These are phyloP conservation scores for Mnemiopsis leidyi DNA, from an alignment of 37 sponge, comb jelly and placozoan genomes.

Conservation along the genomic window DNA sequence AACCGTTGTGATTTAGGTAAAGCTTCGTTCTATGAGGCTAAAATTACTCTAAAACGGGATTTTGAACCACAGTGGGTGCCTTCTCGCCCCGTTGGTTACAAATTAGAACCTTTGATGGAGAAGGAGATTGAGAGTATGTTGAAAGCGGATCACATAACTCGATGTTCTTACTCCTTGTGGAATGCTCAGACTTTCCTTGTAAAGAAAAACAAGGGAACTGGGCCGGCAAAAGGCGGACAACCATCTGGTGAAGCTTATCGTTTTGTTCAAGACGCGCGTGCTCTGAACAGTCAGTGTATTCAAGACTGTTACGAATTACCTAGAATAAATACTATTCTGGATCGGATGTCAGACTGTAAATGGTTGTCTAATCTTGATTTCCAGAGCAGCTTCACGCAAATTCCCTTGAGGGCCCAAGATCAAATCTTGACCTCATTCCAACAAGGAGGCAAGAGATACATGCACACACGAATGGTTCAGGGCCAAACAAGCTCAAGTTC, in stretches of 20 bases:
- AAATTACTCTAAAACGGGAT: neutral
- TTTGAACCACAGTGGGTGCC: conserved; percentile 38
- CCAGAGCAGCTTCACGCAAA: neutral
- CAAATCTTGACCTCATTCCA: neutral
- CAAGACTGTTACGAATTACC: conserved; percentile 41
- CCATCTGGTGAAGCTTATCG: no score
- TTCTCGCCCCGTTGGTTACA: conserved; percentile 26
- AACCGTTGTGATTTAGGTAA: conserved; percentile 2
- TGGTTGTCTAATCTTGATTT: conserved; percentile 44
- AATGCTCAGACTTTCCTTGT: neutral
- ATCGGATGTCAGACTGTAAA: conserved; percentile 52
- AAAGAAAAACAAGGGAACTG: conserved; percentile 9
- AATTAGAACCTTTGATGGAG: neutral
- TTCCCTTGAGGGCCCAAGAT: neutral
- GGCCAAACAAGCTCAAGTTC: conserved; percentile 4
- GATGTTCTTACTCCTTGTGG: conserved; percentile 32
- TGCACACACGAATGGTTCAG: neutral
- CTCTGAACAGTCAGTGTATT: neutral
- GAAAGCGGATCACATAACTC: neutral
- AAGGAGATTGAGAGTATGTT: conserved; percentile 39
- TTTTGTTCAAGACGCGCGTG: conserved; percentile 21
- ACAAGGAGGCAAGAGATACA: neutral
- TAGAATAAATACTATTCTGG: conserved; percentile 36
- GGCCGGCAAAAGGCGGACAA: no score
- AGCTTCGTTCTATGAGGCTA: conserved; percentile 56